Base-by-base conservation (phyloP, 92 coral and sea anemone genomes). In the Scolanthus callimorphus region DNA sequence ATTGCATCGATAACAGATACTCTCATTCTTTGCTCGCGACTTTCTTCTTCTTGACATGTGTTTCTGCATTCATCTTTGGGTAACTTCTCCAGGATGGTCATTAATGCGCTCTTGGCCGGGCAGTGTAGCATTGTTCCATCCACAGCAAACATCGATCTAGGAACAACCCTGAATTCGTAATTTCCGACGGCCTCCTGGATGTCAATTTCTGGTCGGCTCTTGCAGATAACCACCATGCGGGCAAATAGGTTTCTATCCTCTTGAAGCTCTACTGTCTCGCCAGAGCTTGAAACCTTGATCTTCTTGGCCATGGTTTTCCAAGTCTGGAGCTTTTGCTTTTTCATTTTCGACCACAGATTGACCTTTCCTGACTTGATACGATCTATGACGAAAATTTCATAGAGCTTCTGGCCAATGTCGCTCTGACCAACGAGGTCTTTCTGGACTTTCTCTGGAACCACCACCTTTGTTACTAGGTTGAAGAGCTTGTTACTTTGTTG, bases 121-220 rank as follows among this genome's bases (percentile, higher is more conserved):
- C 75, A 76, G 34, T 64, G 76, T 21, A 76, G 51, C 76, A 70
- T 82, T 20, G 69, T 20, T 12, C 89, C 83, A 76, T 75, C 83
- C 9, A 74, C 59, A n/a, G 80, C 89, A 39, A 81, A 81, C 29
- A 75, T 20, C 2, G 73, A 10, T 41, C 64, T 47, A 11, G 83
- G 78, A 20, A 74, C 88, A 0, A 78, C 62, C 11, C 34, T 24
- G 38, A 78, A 78, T 47, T 78, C 84, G 29, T 60, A 69, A n/a
- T 25, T 12, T 6, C 83, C 77, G 21, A 77, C 45, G 26, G 84
- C 73, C 46, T 69, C 72, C 23, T 69, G 47, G 12, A 78, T 29
- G 67, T 78, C 59, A 29, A 69, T 70, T 15, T 77, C 84, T 2
- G 77, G 79, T 28, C 83, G 70, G n/a, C 69, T 22, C 45, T 52